Base-by-base conservation (phyloP, 2,888 invertebrate genomes). In the Sabatieria punctata region DNA sequence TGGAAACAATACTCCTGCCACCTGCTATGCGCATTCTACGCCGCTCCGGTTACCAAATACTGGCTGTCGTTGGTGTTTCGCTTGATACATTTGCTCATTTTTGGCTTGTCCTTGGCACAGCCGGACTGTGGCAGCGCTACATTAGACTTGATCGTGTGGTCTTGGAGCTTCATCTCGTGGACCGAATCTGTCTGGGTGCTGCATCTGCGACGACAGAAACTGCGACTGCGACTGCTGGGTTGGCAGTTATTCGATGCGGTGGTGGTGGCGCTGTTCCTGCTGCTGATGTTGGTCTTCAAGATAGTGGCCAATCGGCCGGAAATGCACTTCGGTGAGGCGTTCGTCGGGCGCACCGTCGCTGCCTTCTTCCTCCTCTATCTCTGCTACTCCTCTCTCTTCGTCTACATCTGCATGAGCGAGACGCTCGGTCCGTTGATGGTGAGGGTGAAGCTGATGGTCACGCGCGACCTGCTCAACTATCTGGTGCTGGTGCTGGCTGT, bases 351-450 rank as follows among this genome's bases (percentile, higher is more conserved):
- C 11, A 22, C 35, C 4, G 35, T 43, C 15, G 4, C 15, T n/a
- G 52, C 60, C 3, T 50, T 57, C 45, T 60, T 59, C 48, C 55
- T 72, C 15, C 60, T 72, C 21, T 71, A 69, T 57, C 69, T 69
- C 56, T 71, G 67, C 57, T 71, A 69, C 54, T 60, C 70, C 6
- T 64, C 70, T 15, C 60, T 72, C 30, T 65, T 65, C 47, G 65
- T 66, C 30, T 70, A 69, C 55, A 58, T 71, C 24, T 15, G 8
- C 8, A 66, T 70, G 46, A 65, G 65, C 43, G 64, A 65, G 1
- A 67, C 66, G 2, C 57, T 68, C n/a, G 71, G 71, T 24, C 71
- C 70, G 1, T 63, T 71, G 57, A 54, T 71, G 26, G 66, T 71
- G 45, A 59, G 69, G 41, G 65, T 72, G 23, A 67, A 64, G 43